Conservation (phyloP, 2,888 invertebrate species). For the Oegoconia quadripuncta region DNA sequence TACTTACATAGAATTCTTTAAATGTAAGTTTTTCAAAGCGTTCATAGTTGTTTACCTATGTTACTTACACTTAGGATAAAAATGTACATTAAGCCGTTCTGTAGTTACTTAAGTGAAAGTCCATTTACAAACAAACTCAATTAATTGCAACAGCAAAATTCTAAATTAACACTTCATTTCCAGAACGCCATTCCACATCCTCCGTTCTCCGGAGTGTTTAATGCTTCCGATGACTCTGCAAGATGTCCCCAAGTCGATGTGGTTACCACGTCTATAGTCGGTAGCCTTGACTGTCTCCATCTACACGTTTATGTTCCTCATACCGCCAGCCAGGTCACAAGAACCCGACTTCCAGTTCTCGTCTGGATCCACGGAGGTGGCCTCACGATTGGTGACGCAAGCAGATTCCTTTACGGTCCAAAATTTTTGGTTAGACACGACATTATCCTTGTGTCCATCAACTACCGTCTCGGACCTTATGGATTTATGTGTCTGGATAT, state of each 20-base stretch:
- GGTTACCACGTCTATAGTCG: constrained; percentile 22
- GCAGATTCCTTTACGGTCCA: constrained; percentile 32
- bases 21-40: too few relatives aligned
- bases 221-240: constrained; percentile 40
- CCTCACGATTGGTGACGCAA: constrained; percentile 30
- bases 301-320: constrained; percentile 43
- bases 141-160: too few relatives aligned
- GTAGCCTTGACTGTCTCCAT: constrained; percentile 39
- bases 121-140: too few relatives aligned
- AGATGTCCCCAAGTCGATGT: constrained; percentile 46
- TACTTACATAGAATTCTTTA: too few relatives aligned
- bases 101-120: too few relatives aligned
- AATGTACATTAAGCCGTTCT: too few relatives aligned
- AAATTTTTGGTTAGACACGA: constrained; percentile 41
- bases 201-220: constrained; percentile 32
- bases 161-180: constrained; percentile 13
- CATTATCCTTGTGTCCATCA: constrained; percentile 43
- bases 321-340: constrained; percentile 24
- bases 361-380: constrained; percentile 45
- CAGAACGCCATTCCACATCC: constrained; percentile 34
- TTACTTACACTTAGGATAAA: too few relatives aligned
- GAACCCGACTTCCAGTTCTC: constrained; percentile 44
- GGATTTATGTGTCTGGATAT: constrained; percentile 52
- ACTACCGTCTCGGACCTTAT: constrained; percentile 45
- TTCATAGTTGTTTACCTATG: too few relatives aligned